Base-by-base conservation (phyloP, 2,797 vertebrate genomes). In the Cephalopachus bancanus region DNA sequence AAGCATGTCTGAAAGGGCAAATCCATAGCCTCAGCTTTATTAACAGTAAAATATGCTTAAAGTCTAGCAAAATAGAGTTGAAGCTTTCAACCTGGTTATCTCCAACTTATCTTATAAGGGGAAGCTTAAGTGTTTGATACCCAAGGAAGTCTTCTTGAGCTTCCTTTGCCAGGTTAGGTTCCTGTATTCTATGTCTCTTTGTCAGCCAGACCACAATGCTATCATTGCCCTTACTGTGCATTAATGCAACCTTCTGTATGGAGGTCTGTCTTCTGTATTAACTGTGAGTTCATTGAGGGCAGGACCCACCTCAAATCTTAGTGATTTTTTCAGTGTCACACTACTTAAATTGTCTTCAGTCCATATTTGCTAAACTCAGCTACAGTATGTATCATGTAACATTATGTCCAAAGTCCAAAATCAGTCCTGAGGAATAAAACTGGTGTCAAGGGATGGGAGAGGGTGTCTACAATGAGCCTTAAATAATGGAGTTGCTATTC, bases 351-450 rank as follows among this genome's bases (percentile, higher is more conserved):
- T 96, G 33, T 62, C 17, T 6, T 84, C 71, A 67, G 74, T 28
- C 12, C 17, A 57, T 64, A 76, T 72, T 91, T 84, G 3, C 15
- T 83, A 92, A 75, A n/a, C 9, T 94, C 49, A 72, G 15, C 26
- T 49, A 90, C 5, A 60, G 60, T 28, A 24, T 75, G 15, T 60
- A 76, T 53, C 26, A 72, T 57, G 67, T 91, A 78, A 59, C 85
- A 62, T 20, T 88, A 81, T 37, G 22, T 83, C 60, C 75, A 57
- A 90, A 93, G 37, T 88, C 26, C 90, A 91, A 93, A 89, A 65
- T 65, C 53, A 80, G 60, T 69, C 53, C 64, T 80, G 16, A 94
- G 30, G 26, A 26, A 14, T 89, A 72, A 79, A 84, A 57, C 7
- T 37, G n/a, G 17, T 71, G 67, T 71, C 51, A 67, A 59, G 28